Base-by-base conservation (phyloP, 2,113 vertebrate genomes). In the Gallinago jamesoni region DNA sequence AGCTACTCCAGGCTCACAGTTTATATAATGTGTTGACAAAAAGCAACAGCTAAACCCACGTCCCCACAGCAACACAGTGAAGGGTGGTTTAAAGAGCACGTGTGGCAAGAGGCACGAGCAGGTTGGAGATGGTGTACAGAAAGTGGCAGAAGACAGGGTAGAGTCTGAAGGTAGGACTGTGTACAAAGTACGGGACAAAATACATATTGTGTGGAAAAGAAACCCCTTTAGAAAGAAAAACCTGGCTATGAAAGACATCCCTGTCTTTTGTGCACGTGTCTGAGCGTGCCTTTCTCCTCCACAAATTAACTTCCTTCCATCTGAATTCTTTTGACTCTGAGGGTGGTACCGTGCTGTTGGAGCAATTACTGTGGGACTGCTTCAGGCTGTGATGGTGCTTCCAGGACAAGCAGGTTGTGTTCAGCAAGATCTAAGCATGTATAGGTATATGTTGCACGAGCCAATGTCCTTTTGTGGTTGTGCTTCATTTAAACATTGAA, bases 51-150 rank as follows among this genome's bases (percentile, higher is more conserved):
- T 73, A 62, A 96, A 60, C 22, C 31, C 7, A 2, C 2, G 3
- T 70, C 24, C 35, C 33, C 45, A 10, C 39, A 78, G 63, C 28
- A 86, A 15, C 3, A 55, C 30, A 12, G 9, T 0, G 3, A 76
- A 64, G 35, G 3, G 10, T 10, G 14, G 15, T 27, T 75, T 60
- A 59, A 75, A 57, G 62, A 68, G 14, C 2, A 0, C 3, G 23
- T n/a, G 14, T 27, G 21, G 28, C 5, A 7, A 69, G 57, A 81
- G 39, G 33, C 45, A 39, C 0, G 0, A 62, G 33, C 4, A 1
- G 23, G 7, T 50, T 37, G 45, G 43, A 80, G 72, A 22, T 1
- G 5, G 30, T 27, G 28, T 28, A 30, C 47, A n/a, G 67, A 56
- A 90, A 47, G 41, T 2, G 11, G 33, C 41, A 62, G 69, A 67